These are phyloP conservation scores for Drosophila nigromelanica DNA, from an alignment of 1,140 invertebrate genomes.

Conservation along the genomic window DNA sequence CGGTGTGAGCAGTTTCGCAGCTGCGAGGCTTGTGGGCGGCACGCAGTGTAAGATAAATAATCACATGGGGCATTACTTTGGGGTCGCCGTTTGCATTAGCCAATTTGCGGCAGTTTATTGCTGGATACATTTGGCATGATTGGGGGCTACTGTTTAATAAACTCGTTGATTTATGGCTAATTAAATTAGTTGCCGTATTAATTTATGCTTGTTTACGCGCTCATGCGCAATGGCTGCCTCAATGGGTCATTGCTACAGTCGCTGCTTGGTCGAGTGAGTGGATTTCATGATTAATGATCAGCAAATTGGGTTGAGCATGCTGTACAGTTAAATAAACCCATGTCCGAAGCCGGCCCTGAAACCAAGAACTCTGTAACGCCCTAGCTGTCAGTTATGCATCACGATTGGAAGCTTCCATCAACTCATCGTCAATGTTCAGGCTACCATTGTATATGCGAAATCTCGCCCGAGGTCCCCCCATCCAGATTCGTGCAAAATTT, in stretches of 20 bases:
- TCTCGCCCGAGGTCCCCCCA: slow-evolving; percentile 37
- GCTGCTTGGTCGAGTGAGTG: slow-evolving; percentile 21
- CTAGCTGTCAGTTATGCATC: slow-evolving; percentile 69
- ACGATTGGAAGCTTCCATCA: slow-evolving; percentile 69
- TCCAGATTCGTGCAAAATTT: slow-evolving; percentile 21
- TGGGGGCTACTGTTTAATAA: slow-evolving; percentile 82
- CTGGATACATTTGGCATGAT: slow-evolving; percentile 69
- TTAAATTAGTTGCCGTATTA: slow-evolving; percentile 75
- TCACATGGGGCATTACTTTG: slow-evolving; percentile 54
- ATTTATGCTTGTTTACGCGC: slow-evolving; percentile 69
- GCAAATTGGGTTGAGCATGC: slow-evolving; percentile 50
- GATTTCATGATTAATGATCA: slow-evolving; percentile 74
- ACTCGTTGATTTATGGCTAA: slow-evolving; percentile 80
- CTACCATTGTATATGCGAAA: slow-evolving; percentile 35
- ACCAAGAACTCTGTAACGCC: slow-evolving; percentile 60
- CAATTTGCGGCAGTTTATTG: slow-evolving; percentile 80
- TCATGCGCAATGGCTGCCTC: slow-evolving; percentile 61
- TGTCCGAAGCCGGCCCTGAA: slow-evolving; percentile 36
- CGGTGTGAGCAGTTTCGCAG: not conserved
- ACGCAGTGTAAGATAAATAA: slow-evolving; percentile 59
- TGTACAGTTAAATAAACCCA: not conserved
- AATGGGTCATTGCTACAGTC: slow-evolving; percentile 69
- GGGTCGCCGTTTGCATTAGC: slow-evolving; percentile 72
- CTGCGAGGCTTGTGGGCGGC: slow-evolving; percentile 55
- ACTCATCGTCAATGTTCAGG: slow-evolving; percentile 57